Base-by-base conservation (phyloP, 2,888 invertebrate genomes). In the Hartigia nigra region DNA sequence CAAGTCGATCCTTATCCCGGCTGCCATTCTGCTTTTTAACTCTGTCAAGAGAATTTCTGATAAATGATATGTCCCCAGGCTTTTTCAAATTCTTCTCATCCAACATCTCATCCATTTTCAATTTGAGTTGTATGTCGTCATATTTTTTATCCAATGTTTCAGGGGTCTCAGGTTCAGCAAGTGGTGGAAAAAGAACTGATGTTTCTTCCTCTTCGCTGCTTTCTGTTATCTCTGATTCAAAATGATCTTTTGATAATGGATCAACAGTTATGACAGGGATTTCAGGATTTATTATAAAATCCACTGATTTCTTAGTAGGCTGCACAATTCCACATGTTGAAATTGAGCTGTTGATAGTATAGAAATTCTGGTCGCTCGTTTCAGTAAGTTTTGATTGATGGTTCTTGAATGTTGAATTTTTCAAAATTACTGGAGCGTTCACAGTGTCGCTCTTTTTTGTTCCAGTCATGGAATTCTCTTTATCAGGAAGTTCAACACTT, bases 31-130 rank as follows among this genome's bases (percentile, higher is more conserved):
- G 39, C 39, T 55, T 55, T 14, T 55, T 23, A 55, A 55, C 39
- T 55, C 39, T 55, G 39, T 5, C 39, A 55, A 12, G 5, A 72
- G 72, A 23, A 72, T 34, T 72, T 14, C 31, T 72, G 31, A 34
- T 23, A 32, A 72, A 34, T 9, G 72, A 4, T 23, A 34, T 12
- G 72, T 72, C 31, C 14, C 31, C 31, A 72, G 23, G 31, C 11
- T 31, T 12, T 23, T 72, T 72, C 72, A 31, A 9, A 35, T 72
- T 72, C 23, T 75, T 75, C n/a, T 36, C n/a, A 36, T 78, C 78
- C 37, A 78, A 78, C 23, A 36, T 34, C 31, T 78, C 78, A 32
- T 78, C 70, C 74, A 78, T 69, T 36, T 78, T 78, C 31, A 75
- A 31, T 3, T 78, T 78, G 9, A 75, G 32, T 34, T 75, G 31